A percentile compares a stretch with the other conserved stretches of the same genome.
These are phyloP conservation scores for Eristalis tenax DNA, from an alignment of 2,888 invertebrate genomes.

Conservation along the genomic window DNA sequence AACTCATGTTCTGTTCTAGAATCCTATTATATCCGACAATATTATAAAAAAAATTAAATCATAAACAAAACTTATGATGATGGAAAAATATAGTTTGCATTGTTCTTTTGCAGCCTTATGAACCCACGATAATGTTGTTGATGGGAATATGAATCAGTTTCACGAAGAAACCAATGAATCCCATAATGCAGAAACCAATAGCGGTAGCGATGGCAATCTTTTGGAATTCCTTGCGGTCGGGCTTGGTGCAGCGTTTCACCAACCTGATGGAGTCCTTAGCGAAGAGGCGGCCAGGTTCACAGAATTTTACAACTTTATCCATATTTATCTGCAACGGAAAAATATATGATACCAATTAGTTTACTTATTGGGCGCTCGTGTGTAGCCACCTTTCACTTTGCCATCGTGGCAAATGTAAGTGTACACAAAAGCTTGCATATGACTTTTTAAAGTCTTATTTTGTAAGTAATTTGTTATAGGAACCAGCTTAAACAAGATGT, in stretches of 20 bases:
- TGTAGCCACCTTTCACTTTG: constrained; percentile 43
- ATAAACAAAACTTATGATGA: constrained; percentile 58
- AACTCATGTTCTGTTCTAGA: not conserved
- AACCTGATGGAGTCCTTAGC: constrained; percentile 98
- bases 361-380: not conserved
- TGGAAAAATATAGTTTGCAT: constrained; percentile 35
- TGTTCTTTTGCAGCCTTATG: constrained; percentile 81
- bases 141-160: constrained; percentile 99
- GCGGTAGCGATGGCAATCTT: constrained; percentile 99
- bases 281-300: constrained; percentile 98
- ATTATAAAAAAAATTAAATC: constrained; percentile 28
- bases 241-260: constrained; percentile 99
- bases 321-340: constrained; percentile 82
- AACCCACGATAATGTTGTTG: constrained; percentile 96
- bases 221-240: constrained; percentile 99
- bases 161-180: constrained; percentile 99
- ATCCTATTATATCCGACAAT: constrained; percentile 12
- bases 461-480: not conserved
- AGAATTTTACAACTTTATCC: constrained; percentile 97
- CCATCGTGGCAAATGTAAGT: constrained; percentile 49
- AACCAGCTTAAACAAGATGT: not conserved
- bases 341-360: not conserved
- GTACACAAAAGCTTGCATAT: not conserved
- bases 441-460: not conserved
- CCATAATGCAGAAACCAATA: constrained; percentile 99